A percentile compares a stretch with the other conserved stretches of the same genome.
Evolutionary conservation across 2,888 invertebrate species (phyloP).

Genomic region (Carpatolechia fugitivella): DNA sequence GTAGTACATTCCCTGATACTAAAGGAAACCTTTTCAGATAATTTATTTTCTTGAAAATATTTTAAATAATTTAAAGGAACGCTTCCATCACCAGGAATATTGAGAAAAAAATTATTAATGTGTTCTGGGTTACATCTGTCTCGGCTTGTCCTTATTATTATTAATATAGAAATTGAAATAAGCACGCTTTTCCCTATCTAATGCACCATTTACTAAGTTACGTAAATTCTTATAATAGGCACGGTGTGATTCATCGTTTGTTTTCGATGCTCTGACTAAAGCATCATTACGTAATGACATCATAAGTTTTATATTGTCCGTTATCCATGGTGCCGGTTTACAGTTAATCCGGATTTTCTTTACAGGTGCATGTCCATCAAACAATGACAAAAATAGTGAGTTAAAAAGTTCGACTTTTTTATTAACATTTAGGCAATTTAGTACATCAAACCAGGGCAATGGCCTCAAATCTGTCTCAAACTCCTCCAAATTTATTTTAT

Average conservation of each 20-base stretch:
- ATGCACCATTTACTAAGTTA: constrained; percentile 16
- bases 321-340: constrained; percentile 22
- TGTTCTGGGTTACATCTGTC: constrained; percentile 5
- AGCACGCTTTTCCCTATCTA: constrained; percentile 22
- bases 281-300: constrained; percentile 21
- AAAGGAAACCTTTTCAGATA: too few species aligned
- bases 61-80: background rate
- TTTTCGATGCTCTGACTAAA: constrained; percentile 10
- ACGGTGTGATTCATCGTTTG: constrained; percentile 8
- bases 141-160: constrained; percentile 17
- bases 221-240: constrained; percentile 20
- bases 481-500: background rate
- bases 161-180: constrained; percentile 21
- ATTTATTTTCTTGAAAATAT: background rate
- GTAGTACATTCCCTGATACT: too few species aligned
- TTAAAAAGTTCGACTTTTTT: constrained; percentile 20
- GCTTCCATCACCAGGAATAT: background rate
- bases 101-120: constrained; percentile 4
- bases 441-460: background rate
- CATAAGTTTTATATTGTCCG: constrained; percentile 21
- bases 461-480: background rate
- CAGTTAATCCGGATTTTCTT: constrained; percentile 7
- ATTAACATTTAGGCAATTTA: background rate
- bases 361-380: constrained; percentile 23
- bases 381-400: constrained; percentile 5